Conservation (phyloP, 2,113 vertebrate genomes). For the Tragulus kanchil region DNA sequence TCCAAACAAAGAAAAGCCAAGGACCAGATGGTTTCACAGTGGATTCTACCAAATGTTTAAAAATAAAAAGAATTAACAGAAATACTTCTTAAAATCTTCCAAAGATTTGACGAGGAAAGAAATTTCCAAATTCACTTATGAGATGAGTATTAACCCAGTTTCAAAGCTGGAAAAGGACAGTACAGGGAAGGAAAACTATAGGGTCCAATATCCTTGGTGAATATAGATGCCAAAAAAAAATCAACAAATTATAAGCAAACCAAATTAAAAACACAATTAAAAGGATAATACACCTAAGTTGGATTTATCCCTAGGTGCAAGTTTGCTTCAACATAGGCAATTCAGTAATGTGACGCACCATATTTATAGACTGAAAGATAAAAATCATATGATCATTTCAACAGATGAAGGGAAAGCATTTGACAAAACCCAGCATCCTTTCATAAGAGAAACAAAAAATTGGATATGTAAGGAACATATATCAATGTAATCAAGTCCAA, state of each 20-base stretch:
- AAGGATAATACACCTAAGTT: not conserved
- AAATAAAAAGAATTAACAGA: not conserved
- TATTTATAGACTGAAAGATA: not conserved
- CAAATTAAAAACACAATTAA: not conserved
- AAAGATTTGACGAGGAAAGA: not conserved
- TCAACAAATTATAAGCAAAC: not conserved
- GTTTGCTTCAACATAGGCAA: not conserved
- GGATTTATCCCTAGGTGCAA: not conserved
- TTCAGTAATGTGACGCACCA: not conserved
- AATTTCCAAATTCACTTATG: not conserved
- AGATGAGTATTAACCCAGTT: not conserved
- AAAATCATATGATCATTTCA: not conserved
- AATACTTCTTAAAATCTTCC: not conserved
- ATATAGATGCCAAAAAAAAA: not conserved
- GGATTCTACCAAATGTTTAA: not conserved
- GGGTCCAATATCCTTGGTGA: not conserved
- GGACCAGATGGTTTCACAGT: not conserved
- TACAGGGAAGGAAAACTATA: not conserved
- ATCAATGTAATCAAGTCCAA: not conserved
- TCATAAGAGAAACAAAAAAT: slow-evolving; percentile 10
- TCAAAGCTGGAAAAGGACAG: not conserved
- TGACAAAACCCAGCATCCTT: not conserved
- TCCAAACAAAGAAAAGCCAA: not conserved
- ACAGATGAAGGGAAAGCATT: not conserved
- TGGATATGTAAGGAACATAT: not conserved